These are phyloP conservation scores for Mimumesa dahlbomi DNA, from an alignment of 2,888 invertebrate genomes.

Conservation along the genomic window DNA sequence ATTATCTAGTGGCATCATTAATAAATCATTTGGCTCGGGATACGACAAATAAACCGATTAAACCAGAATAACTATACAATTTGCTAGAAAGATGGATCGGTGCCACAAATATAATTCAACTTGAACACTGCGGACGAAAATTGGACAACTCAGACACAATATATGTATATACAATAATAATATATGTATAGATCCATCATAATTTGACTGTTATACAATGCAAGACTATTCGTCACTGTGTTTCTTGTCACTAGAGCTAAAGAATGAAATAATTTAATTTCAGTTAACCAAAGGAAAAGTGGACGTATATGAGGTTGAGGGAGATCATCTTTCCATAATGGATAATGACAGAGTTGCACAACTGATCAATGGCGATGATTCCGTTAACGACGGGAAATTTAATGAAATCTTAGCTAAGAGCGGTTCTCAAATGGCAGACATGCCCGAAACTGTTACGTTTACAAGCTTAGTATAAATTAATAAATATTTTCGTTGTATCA, in stretches of 20 bases:
- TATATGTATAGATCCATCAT: too few relatives aligned
- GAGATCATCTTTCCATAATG: slow-evolving; percentile 86
- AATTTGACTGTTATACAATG: neutral
- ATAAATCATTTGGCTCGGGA: too few relatives aligned
- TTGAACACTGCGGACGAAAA: too few relatives aligned
- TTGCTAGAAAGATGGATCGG: too few relatives aligned
- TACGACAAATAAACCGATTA: too few relatives aligned
- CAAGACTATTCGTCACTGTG: neutral
- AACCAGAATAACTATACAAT: too few relatives aligned
- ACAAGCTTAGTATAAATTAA: neutral
- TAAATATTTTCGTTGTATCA: too few relatives aligned
- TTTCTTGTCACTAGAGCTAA: too few relatives aligned
- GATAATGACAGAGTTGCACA: slow-evolving; percentile 67
- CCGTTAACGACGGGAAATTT: slow-evolving; percentile 55
- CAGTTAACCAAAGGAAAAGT: slow-evolving; percentile 82
- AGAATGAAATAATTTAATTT: slow-evolving; percentile 39
- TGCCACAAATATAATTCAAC: too few relatives aligned
- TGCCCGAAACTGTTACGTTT: neutral
- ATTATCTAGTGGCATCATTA: too few relatives aligned
- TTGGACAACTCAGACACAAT: too few relatives aligned
- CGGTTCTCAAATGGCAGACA: neutral
- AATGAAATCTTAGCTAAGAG: neutral
- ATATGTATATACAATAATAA: too few relatives aligned
- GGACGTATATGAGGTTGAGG: slow-evolving; percentile 85
- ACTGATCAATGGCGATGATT: slow-evolving; percentile 73